Conservation (phyloP, 2,888 invertebrate species). For the Leucozona laternaria region DNA sequence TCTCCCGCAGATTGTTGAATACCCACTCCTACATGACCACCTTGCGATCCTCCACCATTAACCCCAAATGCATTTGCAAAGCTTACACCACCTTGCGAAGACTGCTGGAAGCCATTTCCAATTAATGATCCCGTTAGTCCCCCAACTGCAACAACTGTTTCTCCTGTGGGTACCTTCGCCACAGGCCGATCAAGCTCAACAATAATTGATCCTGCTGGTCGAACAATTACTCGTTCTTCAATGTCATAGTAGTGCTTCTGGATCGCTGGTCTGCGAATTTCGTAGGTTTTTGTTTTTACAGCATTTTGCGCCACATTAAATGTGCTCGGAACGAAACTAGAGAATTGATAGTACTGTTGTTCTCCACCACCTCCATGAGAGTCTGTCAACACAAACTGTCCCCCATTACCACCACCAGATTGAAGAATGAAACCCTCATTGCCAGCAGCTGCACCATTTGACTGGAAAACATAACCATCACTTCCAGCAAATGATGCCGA, state of each 20-base stretch:
- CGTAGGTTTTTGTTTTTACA: constrained; percentile 85
- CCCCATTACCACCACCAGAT: constrained; percentile 15
- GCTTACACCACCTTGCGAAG: constrained; percentile 28
- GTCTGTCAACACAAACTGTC: constrained; percentile 8
- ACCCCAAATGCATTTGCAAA: constrained; percentile 3
- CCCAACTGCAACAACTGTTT: constrained; percentile 80
- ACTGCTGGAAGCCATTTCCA: constrained; percentile 8
- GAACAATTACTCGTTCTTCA: constrained; percentile 86
- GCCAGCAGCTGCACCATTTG: constrained; percentile 2
- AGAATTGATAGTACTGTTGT: constrained; percentile 35
- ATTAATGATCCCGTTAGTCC: not conserved
- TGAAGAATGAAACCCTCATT: constrained; percentile 70
- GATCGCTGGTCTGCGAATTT: constrained; percentile 86
- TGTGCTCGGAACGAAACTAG: constrained; percentile 84
- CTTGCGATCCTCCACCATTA: constrained; percentile 15
- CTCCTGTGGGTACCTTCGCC: constrained; percentile 85
- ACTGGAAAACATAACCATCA: constrained; percentile 71
- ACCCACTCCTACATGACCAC: not conserved
- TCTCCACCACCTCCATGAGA: constrained; percentile 9
- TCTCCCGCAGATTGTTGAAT: not conserved
- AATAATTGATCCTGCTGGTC: constrained; percentile 86
- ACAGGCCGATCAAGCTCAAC: constrained; percentile 86
- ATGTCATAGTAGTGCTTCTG: constrained; percentile 88
- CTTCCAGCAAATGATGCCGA: constrained; percentile 76
- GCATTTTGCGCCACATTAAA: constrained; percentile 86